Evolutionary conservation across 2,888 invertebrate genomes (phyloP), one percentile per base, ranked within the genome.

Genomic region (Automeris io): DNA sequence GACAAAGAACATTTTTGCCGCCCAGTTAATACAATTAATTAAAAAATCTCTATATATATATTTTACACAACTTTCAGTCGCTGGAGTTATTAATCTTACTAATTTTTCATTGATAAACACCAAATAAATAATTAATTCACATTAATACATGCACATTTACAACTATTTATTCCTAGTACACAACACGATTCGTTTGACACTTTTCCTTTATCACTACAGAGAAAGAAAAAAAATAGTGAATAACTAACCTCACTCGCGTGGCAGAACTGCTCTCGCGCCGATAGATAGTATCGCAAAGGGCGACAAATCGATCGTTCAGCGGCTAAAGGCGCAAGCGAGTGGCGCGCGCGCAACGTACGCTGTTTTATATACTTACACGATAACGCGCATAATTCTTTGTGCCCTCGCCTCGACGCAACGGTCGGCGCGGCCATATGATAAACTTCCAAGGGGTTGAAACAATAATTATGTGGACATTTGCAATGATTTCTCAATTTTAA

Each of bases 231-330:
- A 37, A 40, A 49, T 58, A 58, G 54, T 56, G 58, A 61, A 61
- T 65, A 60, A 78, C 81, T 73, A 78, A 79, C 78, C 76, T 77
- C 78, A 61, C 77, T 66, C 79, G 77, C 78, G 77, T 62, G 54
- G 64, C 56, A 60, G 57, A 70, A 65, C 32, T 31, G 66, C 59
- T 63, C 69, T 58, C 76, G 74, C 73, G 73, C 70, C 70, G 70
- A 58, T 69, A 61, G 61, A 70, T 73, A n/a, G n/a, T n/a, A 68
- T 53, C 46, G 64, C 61, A 70, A 70, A 70, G 69, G 71, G 71
- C 65, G 72, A 65, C 57, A 50, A 73, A 75, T 67, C 70, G 72
- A 61, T 67, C 70, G 77, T 67, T 66, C 72, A 57, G 61, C 69
- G 62, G 40, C 69, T 53, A 68, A 68, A 62, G 64, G 65, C 49